Percentiles rank a stretch among this genome's conserved stretches.
Conservation (phyloP, 2,113 vertebrate species). For the Embiotoca jacksoni region DNA sequence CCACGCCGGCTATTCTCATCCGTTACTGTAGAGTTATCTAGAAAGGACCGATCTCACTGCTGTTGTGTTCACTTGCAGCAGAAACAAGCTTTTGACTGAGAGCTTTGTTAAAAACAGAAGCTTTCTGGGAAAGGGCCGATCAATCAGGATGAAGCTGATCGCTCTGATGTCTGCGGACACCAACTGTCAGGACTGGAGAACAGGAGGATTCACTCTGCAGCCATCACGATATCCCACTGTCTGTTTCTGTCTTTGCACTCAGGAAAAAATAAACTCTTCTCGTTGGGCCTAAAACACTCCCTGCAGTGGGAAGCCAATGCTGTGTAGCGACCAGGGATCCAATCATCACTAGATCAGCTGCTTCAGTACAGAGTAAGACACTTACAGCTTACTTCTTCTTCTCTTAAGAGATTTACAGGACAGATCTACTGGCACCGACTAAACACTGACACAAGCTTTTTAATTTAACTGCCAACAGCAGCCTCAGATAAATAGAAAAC, state of each 20-base stretch:
- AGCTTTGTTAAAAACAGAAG: neutral
- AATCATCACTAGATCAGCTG: no score
- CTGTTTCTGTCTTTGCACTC: conserved; percentile 16
- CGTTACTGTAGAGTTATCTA: no score
- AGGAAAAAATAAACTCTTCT: neutral
- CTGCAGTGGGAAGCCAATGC: conserved; percentile 57
- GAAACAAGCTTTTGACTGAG: neutral
- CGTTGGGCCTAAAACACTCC: conserved; percentile 42
- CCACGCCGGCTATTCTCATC: no score
- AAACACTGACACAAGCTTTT: neutral
- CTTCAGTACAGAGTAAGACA: no score
- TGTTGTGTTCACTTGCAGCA: neutral
- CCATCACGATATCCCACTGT: neutral
- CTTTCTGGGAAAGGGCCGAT: neutral
- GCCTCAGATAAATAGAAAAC: neutral
- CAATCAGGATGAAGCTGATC: conserved; percentile 20
- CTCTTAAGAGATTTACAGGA: no score
- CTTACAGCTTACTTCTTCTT: no score
- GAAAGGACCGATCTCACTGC: neutral
- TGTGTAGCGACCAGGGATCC: conserved; percentile 4
- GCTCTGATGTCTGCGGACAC: conserved; percentile 24
- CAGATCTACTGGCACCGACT: no score
- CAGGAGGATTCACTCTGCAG: neutral
- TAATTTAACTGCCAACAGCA: conserved; percentile 13
- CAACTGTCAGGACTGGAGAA: conserved; percentile 22